Conservation (phyloP, 2,113 vertebrate species). For the Geococcyx californianus region DNA sequence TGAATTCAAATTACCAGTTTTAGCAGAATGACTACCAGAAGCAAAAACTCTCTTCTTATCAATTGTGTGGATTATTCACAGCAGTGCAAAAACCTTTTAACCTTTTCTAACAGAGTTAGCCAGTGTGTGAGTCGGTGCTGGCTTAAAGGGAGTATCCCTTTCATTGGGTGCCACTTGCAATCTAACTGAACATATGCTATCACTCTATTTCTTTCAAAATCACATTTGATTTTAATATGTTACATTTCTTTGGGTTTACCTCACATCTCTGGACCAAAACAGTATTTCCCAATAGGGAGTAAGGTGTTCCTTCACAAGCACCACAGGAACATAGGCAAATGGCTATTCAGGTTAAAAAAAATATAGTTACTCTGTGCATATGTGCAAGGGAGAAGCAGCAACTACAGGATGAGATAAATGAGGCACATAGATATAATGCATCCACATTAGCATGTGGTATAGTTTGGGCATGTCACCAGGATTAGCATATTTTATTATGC, state of each 20-base stretch:
- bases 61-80: background rate
- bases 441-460: background rate
- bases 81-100: background rate
- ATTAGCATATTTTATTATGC: background rate
- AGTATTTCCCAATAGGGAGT: background rate
- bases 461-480: background rate
- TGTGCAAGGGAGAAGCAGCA: background rate
- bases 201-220: background rate
- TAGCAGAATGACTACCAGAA: background rate
- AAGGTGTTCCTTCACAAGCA: no score
- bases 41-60: constrained; percentile 1
- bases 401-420: background rate
- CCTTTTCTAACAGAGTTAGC: background rate
- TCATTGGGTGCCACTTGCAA: background rate
- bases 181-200: background rate
- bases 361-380: accelerated
- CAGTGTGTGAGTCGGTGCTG: background rate
- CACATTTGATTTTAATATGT: background rate
- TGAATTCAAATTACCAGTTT: background rate
- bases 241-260: background rate
- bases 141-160: background rate
- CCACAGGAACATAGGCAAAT: background rate
- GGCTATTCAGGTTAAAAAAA: background rate
- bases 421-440: accelerated
- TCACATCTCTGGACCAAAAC: background rate